Evolutionary conservation across 2,888 invertebrate genomes (phyloP).

Genomic region (Nymphalis urticae): DNA sequence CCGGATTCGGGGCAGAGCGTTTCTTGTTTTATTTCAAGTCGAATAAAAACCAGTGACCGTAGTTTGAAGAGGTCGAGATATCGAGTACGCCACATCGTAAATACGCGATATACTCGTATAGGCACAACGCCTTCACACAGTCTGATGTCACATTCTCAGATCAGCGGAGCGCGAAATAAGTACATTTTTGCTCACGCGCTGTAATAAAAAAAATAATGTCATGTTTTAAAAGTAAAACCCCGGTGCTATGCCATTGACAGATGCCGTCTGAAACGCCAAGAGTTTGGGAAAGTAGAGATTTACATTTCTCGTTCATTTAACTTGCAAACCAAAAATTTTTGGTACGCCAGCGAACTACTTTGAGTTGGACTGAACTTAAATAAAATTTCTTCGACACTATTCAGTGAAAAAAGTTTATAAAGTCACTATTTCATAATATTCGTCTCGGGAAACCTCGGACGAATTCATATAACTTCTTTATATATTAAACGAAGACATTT

Average conservation of each 20-base stretch:
- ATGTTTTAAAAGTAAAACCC: slow-evolving; percentile 75
- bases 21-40: slow-evolving; percentile 41
- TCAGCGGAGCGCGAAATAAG: slow-evolving; percentile 81
- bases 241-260: slow-evolving; percentile 28
- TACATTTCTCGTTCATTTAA: slow-evolving; percentile 26
- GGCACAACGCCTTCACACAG: slow-evolving; percentile 65
- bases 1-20: slow-evolving; percentile 7
- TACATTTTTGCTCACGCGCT: slow-evolving; percentile 78
- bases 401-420: slow-evolving; percentile 16
- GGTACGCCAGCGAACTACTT: slow-evolving; percentile 14
- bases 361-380: slow-evolving; percentile 21
- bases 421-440: slow-evolving; percentile 6
- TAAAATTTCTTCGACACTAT: slow-evolving; percentile 26
- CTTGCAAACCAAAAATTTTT: slow-evolving; percentile 30
- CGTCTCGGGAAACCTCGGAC: not conserved
- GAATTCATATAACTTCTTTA: not conserved
- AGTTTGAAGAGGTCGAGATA: slow-evolving; percentile 59
- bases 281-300: slow-evolving; percentile 12
- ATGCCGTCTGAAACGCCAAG: slow-evolving; percentile 20
- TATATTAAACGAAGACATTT: not conserved
- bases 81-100: slow-evolving; percentile 71
- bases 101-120: slow-evolving; percentile 49
- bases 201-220: slow-evolving; percentile 78
- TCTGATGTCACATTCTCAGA: slow-evolving; percentile 80
- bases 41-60: slow-evolving; percentile 46